Base-by-base conservation (phyloP, 2,113 vertebrate species). In the Siniperca chuatsi region DNA sequence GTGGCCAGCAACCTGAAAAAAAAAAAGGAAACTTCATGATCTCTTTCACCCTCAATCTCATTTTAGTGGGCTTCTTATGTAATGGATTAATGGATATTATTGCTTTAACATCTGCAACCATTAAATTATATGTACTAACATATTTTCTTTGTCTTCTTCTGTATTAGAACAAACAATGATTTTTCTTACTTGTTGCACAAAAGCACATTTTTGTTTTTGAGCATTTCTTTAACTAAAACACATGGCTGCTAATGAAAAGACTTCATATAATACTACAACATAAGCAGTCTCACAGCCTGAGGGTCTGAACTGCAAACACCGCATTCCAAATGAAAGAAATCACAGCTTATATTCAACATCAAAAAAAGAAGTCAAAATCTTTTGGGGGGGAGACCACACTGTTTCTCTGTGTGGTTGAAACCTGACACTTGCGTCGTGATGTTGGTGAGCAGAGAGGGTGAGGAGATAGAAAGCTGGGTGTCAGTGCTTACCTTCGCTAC, bases 401-500 rank as follows among this genome's bases (percentile, higher is more conserved):
- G 20, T 42, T 42, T 76, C 29, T 60, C 29, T 46, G 54, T 64
- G 66, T 44, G 86, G 75, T 67, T 94, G 94, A 85, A 93, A 94
- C 79, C 15, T 75, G 92, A 94, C 81, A 88, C 94, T 50, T 85
- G 86, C 83, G 92, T 46, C 58, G 87, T 44, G 55, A 78, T 79
- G 62, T 58, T 40, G 35, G 69, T 66, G 78, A 78, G 82, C 21
- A 6, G 61, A 75, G 57, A 79, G 79, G 78, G 16, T 52, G 78
- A 82, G 84, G 60, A 78, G 29, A 85, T 82, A 87, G 62, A 92
- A 86, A 84, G 60, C 88, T 46, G 84, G 57, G 79, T 68, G 84
- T 87, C 65, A 72, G 78, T 58, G 73, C 60, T 23, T 20, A 71
- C 57, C 48, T 52, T 86, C 79, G 75, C 83, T 79, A 1, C 62